A percentile compares a stretch with the other conserved stretches of the same genome.
Evolutionary conservation across 1,140 invertebrate genomes (phyloP).

Genomic region (Periplaneta americana): DNA sequence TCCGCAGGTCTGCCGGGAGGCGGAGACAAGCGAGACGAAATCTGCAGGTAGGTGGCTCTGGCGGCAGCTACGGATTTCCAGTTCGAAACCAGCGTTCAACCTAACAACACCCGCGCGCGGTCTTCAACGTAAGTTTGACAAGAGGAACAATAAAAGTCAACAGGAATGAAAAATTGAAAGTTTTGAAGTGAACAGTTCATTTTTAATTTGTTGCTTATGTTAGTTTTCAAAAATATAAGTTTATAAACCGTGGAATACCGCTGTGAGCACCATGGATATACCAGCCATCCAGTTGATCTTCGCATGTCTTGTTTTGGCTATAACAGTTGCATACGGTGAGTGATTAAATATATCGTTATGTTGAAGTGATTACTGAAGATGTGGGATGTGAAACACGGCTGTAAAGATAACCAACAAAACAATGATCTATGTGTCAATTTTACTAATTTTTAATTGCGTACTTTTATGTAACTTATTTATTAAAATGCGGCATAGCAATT

Average conservation of each 20-base stretch:
- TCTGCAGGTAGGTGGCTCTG: background rate
- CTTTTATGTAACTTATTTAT: no score
- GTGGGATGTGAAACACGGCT: no score
- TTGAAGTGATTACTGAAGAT: background rate
- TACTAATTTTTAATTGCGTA: no score
- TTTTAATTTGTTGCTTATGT: background rate
- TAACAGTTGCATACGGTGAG: background rate
- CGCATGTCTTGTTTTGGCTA: background rate
- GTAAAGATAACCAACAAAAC: no score
- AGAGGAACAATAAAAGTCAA: background rate
- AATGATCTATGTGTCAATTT: no score
- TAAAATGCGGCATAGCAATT: no score
- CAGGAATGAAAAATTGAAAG: background rate
- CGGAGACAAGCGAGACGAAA: background rate
- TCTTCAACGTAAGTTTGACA: background rate
- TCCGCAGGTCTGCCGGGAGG: background rate
- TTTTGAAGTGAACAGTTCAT: background rate
- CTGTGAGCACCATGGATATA: background rate
- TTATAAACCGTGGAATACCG: background rate
- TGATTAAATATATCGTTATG: background rate
- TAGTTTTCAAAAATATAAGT: background rate
- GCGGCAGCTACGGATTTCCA: background rate
- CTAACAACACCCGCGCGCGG: background rate
- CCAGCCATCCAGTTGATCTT: background rate
- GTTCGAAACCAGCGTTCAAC: background rate